These are phyloP conservation scores for Troilus luridus DNA, from an alignment of 2,888 invertebrate species.

Conservation along the genomic window DNA sequence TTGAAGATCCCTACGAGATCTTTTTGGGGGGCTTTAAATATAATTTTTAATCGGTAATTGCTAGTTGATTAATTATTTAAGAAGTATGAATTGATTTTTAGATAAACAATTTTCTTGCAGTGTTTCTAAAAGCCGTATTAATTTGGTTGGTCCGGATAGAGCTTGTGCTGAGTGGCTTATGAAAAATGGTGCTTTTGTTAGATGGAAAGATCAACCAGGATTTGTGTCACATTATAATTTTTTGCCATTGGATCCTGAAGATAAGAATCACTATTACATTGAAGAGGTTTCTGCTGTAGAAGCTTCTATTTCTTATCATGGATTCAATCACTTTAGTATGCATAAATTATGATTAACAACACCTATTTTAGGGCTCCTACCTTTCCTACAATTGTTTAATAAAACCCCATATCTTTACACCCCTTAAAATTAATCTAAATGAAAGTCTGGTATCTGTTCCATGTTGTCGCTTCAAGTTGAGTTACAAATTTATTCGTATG, in stretches of 20 bases:
- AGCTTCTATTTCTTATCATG: constrained; percentile 75
- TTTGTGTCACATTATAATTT: constrained; percentile 69
- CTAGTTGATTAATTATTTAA: background rate
- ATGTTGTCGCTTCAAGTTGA: too few relatives aligned
- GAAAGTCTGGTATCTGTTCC: too few relatives aligned
- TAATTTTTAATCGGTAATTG: constrained; percentile 61
- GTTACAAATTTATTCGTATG: too few relatives aligned
- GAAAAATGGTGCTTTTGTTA: constrained; percentile 88
- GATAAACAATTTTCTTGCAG: constrained; percentile 66
- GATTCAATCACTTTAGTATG: constrained; percentile 81
- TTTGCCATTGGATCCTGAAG: constrained; percentile 75
- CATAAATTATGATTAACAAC: background rate
- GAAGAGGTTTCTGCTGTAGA: constrained; percentile 84
- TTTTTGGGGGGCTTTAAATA: constrained; percentile 61
- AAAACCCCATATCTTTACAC: background rate
- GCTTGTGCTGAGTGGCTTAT: constrained; percentile 97
- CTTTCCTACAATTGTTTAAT: background rate
- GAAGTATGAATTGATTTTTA: background rate
- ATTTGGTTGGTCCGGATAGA: constrained; percentile 86
- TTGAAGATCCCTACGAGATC: constrained; percentile 21
- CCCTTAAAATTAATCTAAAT: background rate
- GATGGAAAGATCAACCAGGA: constrained; percentile 75
- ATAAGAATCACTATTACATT: constrained; percentile 71
- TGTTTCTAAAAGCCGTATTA: constrained; percentile 78
- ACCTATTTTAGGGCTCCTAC: background rate